phyloP scores from a whole-genome alignment of 2,113 vertebrate species.

The Pterophyllum scalare region DNA sequence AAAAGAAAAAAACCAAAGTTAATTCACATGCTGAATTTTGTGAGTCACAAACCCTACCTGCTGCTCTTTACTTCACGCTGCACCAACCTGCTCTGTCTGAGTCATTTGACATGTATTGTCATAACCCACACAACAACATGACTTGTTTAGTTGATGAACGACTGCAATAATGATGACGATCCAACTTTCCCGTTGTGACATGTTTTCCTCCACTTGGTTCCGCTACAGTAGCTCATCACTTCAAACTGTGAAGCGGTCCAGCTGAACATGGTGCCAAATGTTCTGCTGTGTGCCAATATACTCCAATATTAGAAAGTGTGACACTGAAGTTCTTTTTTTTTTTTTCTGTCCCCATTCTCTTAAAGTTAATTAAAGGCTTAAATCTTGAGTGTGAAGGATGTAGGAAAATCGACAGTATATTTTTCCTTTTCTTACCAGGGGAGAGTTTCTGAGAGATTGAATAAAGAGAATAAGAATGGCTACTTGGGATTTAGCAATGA shows the following conservation, averaged over 20 bases:
- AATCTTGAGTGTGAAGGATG: neutral
- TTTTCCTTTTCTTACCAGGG: neutral
- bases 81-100: constrained; percentile 1
- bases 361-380: neutral
- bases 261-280: constrained; percentile 27
- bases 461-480: neutral
- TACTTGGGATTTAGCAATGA: neutral
- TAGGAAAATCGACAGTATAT: neutral
- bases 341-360: neutral
- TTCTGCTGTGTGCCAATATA: neutral
- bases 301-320: constrained; percentile 14
- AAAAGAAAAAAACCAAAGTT: neutral
- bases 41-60: constrained; percentile 1
- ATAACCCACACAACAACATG: neutral
- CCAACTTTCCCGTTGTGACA: constrained; percentile 18
- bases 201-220: constrained; percentile 37
- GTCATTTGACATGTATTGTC: constrained; percentile 30
- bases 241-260: constrained; percentile 1
- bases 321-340: neutral
- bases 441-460: neutral
- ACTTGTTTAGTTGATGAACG: constrained; percentile 25
- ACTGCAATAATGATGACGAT: neutral
- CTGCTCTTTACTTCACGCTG: neutral
- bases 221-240: constrained; percentile 24
- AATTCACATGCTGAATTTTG: neutral